Conservation (phyloP, 2,888 invertebrate genomes). For the Scrobipalpa atriplicella region DNA sequence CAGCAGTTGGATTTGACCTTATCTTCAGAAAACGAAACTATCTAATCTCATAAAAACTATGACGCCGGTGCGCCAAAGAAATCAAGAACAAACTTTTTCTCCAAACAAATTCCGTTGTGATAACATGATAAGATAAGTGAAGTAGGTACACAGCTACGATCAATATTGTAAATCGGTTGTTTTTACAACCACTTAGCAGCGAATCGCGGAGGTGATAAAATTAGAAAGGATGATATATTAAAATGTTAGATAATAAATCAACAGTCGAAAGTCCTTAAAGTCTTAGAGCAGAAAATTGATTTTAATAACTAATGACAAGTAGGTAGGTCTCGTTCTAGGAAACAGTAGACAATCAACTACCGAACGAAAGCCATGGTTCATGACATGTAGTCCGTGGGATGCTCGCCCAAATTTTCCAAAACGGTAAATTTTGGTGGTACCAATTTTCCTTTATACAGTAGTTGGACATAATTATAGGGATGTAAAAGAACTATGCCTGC, state of each 20-base stretch:
- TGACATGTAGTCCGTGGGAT: too few species aligned
- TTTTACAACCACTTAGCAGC: conserved; percentile 5
- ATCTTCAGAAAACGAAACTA: conserved; percentile 42
- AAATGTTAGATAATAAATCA: too few species aligned
- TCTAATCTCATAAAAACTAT: conserved; percentile 44
- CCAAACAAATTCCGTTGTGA: conserved; percentile 58
- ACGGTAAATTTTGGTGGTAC: too few species aligned
- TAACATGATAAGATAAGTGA: conserved; percentile 53
- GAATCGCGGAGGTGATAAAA: neutral
- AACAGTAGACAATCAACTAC: conserved; percentile 12
- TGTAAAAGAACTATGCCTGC: too few species aligned
- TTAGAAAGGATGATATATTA: neutral
- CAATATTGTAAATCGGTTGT: conserved; percentile 24
- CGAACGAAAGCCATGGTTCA: conserved; percentile 7
- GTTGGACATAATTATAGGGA: too few species aligned
- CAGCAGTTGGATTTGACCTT: conserved; percentile 22
- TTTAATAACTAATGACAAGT: conserved; percentile 2
- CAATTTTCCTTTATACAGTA: too few species aligned
- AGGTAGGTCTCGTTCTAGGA: neutral
- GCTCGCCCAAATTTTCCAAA: too few species aligned
- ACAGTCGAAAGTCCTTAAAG: neutral
- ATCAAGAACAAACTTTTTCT: conserved; percentile 59
- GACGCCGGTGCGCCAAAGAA: conserved; percentile 49
- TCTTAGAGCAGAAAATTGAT: neutral
- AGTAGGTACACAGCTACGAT: conserved; percentile 16